Percentiles rank a stretch among this genome's conserved stretches.
These are phyloP conservation scores for Athetis lepigone DNA, from an alignment of 2,888 invertebrate species.

Conservation along the genomic window DNA sequence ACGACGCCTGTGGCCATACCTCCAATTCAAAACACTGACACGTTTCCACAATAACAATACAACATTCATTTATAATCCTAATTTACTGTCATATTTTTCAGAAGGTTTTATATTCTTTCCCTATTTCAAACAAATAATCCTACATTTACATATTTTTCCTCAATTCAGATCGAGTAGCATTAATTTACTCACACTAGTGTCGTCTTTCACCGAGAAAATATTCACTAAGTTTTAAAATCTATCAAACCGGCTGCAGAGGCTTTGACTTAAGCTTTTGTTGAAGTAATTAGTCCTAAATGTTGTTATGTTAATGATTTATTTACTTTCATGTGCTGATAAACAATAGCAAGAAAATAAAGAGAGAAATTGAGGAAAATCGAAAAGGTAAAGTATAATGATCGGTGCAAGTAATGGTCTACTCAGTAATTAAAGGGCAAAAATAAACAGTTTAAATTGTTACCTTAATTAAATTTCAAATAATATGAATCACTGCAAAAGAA, in stretches of 20 bases:
- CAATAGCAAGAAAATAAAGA: slow-evolving; percentile 79
- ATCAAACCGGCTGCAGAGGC: slow-evolving; percentile 85
- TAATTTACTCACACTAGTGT: slow-evolving; percentile 59
- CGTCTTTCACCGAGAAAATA: slow-evolving; percentile 38
- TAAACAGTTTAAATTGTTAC: slow-evolving; percentile 28
- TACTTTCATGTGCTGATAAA: slow-evolving; percentile 91
- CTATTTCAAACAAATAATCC: slow-evolving; percentile 13
- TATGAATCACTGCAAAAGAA: slow-evolving; percentile 78
- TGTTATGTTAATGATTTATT: slow-evolving; percentile 69
- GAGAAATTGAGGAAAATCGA: slow-evolving; percentile 70
- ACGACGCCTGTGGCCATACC: slow-evolving; percentile 94
- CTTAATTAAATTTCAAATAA: slow-evolving; percentile 58
- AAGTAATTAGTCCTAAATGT: slow-evolving; percentile 67
- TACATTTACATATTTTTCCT: slow-evolving; percentile 78
- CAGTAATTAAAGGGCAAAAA: slow-evolving; percentile 30
- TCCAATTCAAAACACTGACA: slow-evolving; percentile 63
- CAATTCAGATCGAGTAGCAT: slow-evolving; percentile 85
- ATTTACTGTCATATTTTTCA: slow-evolving; percentile 29
- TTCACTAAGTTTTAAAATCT: slow-evolving; percentile 57
- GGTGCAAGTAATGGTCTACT: slow-evolving; percentile 75
- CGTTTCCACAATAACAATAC: slow-evolving; percentile 32
- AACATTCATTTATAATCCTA: slow-evolving; percentile 24
- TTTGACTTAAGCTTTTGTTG: slow-evolving; percentile 73
- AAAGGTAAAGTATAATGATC: slow-evolving; percentile 70
- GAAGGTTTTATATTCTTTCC: slow-evolving; percentile 1